Evolutionary conservation across 2,888 invertebrate species (phyloP).

Genomic region (Callinectes sapidus): DNA sequence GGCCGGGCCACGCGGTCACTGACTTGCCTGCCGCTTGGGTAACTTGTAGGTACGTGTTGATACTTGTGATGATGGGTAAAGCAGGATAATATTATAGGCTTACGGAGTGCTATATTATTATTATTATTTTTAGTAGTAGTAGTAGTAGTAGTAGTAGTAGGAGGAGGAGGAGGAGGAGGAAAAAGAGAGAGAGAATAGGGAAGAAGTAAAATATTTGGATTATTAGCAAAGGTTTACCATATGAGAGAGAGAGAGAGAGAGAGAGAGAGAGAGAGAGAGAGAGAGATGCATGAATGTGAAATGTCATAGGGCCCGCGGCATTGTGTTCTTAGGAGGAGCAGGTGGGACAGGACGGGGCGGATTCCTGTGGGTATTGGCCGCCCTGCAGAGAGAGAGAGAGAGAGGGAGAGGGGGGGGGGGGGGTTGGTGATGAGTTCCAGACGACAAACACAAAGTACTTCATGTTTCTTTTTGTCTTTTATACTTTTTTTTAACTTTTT

Average conservation of each 20-base stretch:
- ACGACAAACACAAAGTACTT: neutral
- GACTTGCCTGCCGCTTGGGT: no score
- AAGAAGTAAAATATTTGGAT: conserved; percentile 32
- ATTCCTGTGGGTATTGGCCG: neutral
- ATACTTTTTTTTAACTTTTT: neutral
- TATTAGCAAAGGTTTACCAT: conserved; percentile 18
- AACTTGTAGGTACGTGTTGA: no score
- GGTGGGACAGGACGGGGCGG: neutral
- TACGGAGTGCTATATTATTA: no score
- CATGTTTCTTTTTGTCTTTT: neutral
- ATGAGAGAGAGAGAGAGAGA: neutral
- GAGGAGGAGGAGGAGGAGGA: neutral
- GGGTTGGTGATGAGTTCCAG: neutral
- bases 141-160: neutral
- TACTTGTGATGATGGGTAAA: no score
- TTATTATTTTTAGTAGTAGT: no score
- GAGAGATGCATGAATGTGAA: neutral
- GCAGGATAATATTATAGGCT: no score
- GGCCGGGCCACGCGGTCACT: no score
- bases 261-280: neutral
- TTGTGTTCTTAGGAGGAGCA: neutral
- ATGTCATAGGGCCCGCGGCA: neutral
- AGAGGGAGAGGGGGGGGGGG: neutral
- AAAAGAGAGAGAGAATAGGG: neutral
- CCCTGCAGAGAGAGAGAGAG: neutral